Percentiles rank a stretch among this genome's conserved stretches.
These are phyloP conservation scores for Automeris io DNA, from an alignment of 2,888 invertebrate genomes.

Conservation along the genomic window DNA sequence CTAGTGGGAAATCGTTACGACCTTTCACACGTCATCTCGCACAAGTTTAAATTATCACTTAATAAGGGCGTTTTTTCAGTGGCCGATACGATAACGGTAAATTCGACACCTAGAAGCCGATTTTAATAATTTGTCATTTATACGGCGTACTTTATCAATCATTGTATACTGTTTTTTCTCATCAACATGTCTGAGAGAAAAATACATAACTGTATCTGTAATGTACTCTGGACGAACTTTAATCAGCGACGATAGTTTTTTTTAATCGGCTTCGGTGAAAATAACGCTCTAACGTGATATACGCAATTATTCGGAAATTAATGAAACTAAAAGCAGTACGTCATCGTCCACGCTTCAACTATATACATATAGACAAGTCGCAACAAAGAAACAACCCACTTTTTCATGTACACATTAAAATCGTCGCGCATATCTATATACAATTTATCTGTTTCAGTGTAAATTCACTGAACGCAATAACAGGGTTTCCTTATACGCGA, in stretches of 20 bases:
- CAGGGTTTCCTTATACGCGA: conserved; percentile 48
- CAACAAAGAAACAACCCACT: conserved; percentile 61
- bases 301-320: neutral
- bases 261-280: too few relatives aligned
- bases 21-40: conserved; percentile 46
- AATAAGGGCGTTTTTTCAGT: too few relatives aligned
- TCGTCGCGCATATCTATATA: conserved; percentile 63
- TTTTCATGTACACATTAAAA: conserved; percentile 57
- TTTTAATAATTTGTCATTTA: too few relatives aligned
- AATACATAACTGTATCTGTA: too few relatives aligned
- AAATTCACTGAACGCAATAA: conserved; percentile 49
- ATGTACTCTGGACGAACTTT: too few relatives aligned
- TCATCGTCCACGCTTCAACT: conserved; percentile 50
- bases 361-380: conserved; percentile 68
- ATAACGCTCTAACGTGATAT: too few relatives aligned
- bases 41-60: conserved; percentile 31
- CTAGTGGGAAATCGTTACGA: conserved; percentile 56
- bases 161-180: too few relatives aligned
- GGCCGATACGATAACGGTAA: too few relatives aligned
- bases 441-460: conserved; percentile 56
- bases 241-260: too few relatives aligned
- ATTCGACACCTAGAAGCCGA: too few relatives aligned
- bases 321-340: conserved; percentile 25
- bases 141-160: too few relatives aligned
- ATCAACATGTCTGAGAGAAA: too few relatives aligned